Evolutionary conservation across 1,140 invertebrate genomes (phyloP).

Genomic region (Homarus americanus): DNA sequence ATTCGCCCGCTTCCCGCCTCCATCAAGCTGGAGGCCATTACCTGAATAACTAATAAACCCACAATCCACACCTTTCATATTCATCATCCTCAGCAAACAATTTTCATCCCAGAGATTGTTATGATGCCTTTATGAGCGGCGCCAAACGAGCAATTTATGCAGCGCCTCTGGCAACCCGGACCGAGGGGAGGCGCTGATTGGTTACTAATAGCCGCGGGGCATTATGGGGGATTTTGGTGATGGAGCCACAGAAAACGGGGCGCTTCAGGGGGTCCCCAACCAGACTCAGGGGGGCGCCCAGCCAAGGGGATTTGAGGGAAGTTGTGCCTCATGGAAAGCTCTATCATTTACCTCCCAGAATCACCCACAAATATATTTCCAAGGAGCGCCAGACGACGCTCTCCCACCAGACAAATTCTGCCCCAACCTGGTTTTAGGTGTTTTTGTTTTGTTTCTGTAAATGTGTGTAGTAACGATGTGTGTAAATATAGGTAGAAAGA

Average conservation of each 20-base stretch:
- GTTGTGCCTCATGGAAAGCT: background rate
- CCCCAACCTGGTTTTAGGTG: background rate
- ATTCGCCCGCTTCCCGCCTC: background rate
- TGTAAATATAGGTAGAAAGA: no score
- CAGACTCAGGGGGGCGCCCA: background rate
- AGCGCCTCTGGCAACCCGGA: constrained; percentile 42
- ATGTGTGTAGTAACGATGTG: no score
- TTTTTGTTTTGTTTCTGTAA: no score
- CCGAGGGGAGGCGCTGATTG: constrained; percentile 24
- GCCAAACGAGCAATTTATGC: constrained; percentile 49
- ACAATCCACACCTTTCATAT: constrained; percentile 49
- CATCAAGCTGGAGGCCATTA: background rate
- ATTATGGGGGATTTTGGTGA: constrained; percentile 42
- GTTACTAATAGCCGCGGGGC: constrained; percentile 47
- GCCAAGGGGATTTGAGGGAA: background rate
- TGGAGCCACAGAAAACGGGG: constrained; percentile 11
- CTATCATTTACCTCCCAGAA: background rate
- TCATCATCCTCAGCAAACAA: constrained; percentile 47
- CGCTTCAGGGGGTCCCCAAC: background rate
- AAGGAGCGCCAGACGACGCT: background rate
- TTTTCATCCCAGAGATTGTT: constrained; percentile 48
- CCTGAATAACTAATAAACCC: constrained; percentile 25
- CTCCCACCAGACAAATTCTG: background rate
- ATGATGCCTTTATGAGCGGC: constrained; percentile 43
- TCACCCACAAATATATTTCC: background rate